Evolutionary conservation across 2,113 vertebrate genomes (phyloP), one percentile per base, ranked within the genome.

Genomic region (Tragelaphus buxtoni): DNA sequence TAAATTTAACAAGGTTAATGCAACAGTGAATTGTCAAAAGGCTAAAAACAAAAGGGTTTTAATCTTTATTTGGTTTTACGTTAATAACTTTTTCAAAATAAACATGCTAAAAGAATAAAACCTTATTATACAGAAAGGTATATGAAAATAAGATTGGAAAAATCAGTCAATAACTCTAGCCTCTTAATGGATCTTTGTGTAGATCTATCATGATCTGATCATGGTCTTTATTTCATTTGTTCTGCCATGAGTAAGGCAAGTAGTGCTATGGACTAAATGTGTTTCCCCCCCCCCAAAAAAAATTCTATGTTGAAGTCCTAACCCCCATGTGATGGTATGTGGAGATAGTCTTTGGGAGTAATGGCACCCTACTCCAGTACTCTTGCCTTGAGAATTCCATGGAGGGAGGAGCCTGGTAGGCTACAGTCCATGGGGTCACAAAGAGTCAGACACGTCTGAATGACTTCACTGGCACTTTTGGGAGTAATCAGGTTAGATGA

Each of bases 71-170:
- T 88, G 26, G 35, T 65, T 95, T 91, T 69, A 95, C 24, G 12
- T 65, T 96, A 90, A 56, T 82, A 97, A 58, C 39, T 55, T 9
- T 39, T 88, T 92, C 58, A 88, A 83, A 95, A 83, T 63, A 94
- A 88, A 84, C 39, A 79, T 61, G 26, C 47, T 88, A 93, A 79
- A 84, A 74, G 42, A 85, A 76, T 5, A 94, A 94, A 92, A 56
- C 45, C 42, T 89, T 60, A 49, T n/a, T 65, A 72, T 30, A 74
- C 18, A 88, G 13, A 80, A 76, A 97, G 4, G 30, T 55, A 58
- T 81, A 94, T 22, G 32, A 96, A 90, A 95, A 55, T 76, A 56
- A 65, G 14, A 81, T 5, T 42, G 32, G 35, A 58, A 13, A 53
- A 94, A 82, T 47, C 26, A n/a, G 65, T 63, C 65, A 91, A 14